Evolutionary conservation across 2,888 invertebrate species (phyloP).

Genomic region (Stenichneumon culpator): DNA sequence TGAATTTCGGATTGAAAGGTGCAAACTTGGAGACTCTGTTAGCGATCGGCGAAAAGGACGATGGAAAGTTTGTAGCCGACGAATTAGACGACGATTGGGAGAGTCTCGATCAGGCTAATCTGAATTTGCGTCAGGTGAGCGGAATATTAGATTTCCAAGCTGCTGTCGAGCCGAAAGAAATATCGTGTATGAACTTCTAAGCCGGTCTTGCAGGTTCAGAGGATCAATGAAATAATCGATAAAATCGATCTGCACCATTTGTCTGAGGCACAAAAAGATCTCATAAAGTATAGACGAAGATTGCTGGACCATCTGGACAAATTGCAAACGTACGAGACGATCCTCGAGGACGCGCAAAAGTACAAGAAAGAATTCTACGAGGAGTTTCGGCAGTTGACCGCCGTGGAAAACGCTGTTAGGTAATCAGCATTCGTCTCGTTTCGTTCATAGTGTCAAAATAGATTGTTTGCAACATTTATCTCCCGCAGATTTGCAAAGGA

Average conservation of each 20-base stretch:
- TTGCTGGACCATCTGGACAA: conserved; percentile 90
- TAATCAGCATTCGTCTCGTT: conserved; percentile 59
- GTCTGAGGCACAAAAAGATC: conserved; percentile 89
- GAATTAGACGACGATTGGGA: conserved; percentile 74
- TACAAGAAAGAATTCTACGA: conserved; percentile 90
- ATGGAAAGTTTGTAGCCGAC: conserved; percentile 78
- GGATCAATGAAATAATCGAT: conserved; percentile 82
- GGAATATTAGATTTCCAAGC: background rate
- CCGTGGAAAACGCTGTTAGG: conserved; percentile 88
- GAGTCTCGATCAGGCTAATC: conserved; percentile 69
- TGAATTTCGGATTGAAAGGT: conserved; percentile 90
- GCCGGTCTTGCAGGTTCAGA: conserved; percentile 74
- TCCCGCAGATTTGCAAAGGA: conserved; percentile 89
- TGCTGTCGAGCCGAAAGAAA: background rate
- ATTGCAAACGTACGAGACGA: conserved; percentile 90
- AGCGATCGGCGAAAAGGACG: conserved; percentile 84
- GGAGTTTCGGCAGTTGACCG: conserved; percentile 88
- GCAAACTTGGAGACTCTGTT: conserved; percentile 89
- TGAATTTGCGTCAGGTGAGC: conserved; percentile 70
- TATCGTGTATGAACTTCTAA: conserved; percentile 39
- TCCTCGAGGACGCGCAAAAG: conserved; percentile 80
- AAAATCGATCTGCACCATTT: conserved; percentile 86
- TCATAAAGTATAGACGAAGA: conserved; percentile 89
- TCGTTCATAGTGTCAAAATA: background rate
- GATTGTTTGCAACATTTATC: conserved; percentile 1